phyloP scores from a whole-genome alignment of 2,113 vertebrate genomes.

The Epinephelus fuscoguttatus region DNA sequence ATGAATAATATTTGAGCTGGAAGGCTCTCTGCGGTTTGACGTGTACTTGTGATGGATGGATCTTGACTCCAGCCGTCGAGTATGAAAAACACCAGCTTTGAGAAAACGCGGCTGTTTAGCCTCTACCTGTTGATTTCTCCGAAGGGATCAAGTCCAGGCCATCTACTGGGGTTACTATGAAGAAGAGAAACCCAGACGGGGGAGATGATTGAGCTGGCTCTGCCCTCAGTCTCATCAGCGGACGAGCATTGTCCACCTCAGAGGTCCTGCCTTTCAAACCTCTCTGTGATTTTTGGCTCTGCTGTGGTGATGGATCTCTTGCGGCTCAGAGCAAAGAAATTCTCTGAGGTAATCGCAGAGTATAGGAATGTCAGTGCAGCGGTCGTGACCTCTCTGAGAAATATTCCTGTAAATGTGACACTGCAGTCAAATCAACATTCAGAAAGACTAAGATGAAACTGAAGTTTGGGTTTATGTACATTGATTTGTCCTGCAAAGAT shows the following conservation, averaged over 20 bases:
- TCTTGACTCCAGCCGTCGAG: conserved; percentile 47
- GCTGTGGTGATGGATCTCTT: conserved; percentile 37
- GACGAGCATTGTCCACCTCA: conserved; percentile 9
- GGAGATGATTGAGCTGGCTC: conserved; percentile 44
- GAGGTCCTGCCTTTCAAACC: conserved; percentile 28
- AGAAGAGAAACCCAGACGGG: conserved; percentile 1
- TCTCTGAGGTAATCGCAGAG: conserved; percentile 24
- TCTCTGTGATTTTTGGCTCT: conserved; percentile 54
- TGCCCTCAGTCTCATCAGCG: conserved; percentile 51
- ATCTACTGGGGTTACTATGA: background rate
- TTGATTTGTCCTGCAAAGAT: background rate
- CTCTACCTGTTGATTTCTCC: conserved; percentile 49
- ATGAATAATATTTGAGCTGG: conserved; percentile 75
- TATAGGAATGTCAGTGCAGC: conserved; percentile 20
- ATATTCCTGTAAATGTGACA: conserved; percentile 16
- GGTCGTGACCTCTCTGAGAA: conserved; percentile 2
- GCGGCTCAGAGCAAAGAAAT: conserved; percentile 20
- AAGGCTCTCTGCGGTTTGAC: conserved; percentile 55
- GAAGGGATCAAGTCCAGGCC: conserved; percentile 40
- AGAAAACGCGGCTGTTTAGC: conserved; percentile 13
- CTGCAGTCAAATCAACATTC: conserved; percentile 19
- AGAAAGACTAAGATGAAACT: background rate
- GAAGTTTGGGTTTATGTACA: background rate
- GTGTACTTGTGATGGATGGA: conserved; percentile 48
- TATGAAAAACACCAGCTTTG: conserved; percentile 36